phyloP scores from a whole-genome alignment of 2,113 vertebrate genomes.

The Odobenus rosmarus region DNA sequence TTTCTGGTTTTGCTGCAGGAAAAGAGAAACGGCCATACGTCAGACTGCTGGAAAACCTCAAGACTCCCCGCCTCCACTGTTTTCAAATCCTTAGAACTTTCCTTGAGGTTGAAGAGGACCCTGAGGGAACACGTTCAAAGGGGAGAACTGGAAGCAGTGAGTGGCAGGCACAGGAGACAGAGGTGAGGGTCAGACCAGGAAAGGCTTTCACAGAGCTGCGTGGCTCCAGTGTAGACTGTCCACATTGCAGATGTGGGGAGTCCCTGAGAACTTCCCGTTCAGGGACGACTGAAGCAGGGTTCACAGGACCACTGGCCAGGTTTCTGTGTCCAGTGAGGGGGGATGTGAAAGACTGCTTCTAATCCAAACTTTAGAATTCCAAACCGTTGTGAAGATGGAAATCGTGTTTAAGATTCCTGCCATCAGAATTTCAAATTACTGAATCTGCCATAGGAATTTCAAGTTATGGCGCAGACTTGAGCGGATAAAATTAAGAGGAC shows the following conservation, averaged over 20 bases:
- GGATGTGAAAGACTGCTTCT: neutral
- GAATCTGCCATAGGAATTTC: neutral
- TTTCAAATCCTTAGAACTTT: neutral
- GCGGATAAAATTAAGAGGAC: neutral
- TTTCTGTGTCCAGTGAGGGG: neutral
- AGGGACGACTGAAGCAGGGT: neutral
- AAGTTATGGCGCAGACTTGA: neutral
- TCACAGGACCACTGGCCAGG: neutral
- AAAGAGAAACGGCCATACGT: constrained; percentile 69
- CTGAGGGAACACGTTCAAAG: neutral
- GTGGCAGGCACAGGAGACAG: neutral
- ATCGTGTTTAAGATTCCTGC: neutral
- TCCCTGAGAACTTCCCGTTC: neutral
- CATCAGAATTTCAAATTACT: neutral
- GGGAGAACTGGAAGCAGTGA: neutral
- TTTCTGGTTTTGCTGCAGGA: constrained; percentile 94
- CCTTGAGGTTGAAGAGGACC: neutral
- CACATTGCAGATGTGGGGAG: neutral
- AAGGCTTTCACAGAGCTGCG: neutral
- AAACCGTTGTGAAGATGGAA: neutral
- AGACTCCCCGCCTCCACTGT: neutral
- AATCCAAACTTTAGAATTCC: neutral
- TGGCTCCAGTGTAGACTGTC: rapidly evolving
- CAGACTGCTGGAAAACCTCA: neutral
- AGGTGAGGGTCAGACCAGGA: neutral